Evolutionary conservation across 1,140 invertebrate species (phyloP), one percentile per base, ranked within the genome.

Genomic region (Orchesella cincta): DNA sequence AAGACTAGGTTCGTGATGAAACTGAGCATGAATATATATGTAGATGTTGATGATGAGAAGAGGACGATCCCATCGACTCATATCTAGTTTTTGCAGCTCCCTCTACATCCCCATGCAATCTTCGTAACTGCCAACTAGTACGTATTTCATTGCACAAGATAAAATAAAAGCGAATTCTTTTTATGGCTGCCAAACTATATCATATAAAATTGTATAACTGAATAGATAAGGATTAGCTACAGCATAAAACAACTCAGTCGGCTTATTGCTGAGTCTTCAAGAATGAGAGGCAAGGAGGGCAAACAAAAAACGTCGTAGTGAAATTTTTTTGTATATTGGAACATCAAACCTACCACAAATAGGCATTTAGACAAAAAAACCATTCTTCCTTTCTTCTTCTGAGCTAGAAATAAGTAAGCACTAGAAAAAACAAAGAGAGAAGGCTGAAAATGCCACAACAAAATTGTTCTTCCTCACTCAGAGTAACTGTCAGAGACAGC

Each of bases 401-500:
- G 39, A 46, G 39, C 39, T 46, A 20, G 39, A 46, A 46, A 46
- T 8, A 46, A 46, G 39, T 46, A 46, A 46, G 39, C 39, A 46
- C 39, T 12, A n/a, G n/a, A n/a, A n/a, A n/a, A n/a, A n/a, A n/a
- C n/a, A n/a, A n/a, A n/a, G n/a, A 46, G 39, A 16, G 62, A 31
- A 67, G 31, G 5, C 26, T 14, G 23, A 29, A 67, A 67, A 67
- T 67, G 31, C 26, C 62, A 67, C 31, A 67, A 67, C 26, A 33
- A 67, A 67, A 67, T 67, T 31, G 62, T 67, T 33, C 26, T n/a
- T 31, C 14, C 33, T 67, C 62, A 33, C 62, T 67, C n/a, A n/a
- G 62, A 33, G 12, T 57, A 57, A 57, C 62, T 67, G 62, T 33
- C 31, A 67, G 33, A 67, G 62, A 67, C 62, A 67, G 62, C 62